Evolutionary conservation across 1,140 invertebrate genomes (phyloP), one percentile per base, ranked within the genome.

Genomic region (Branchinecta lindahli): DNA sequence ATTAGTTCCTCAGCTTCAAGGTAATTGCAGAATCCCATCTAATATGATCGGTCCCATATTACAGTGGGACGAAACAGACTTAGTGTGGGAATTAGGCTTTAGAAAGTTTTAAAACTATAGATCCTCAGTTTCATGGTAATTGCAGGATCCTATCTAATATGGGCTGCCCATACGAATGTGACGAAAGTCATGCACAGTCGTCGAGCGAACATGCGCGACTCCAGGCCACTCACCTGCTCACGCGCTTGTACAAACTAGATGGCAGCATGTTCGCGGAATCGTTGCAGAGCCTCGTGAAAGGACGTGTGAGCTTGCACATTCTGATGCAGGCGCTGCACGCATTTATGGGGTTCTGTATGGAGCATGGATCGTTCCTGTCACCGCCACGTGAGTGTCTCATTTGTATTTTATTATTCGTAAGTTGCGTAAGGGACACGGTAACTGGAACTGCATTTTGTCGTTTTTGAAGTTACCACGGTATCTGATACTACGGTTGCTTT

Each of bases 331-430:
- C 52, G 0, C 88, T 98, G 66, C 96, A 99, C 79, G 85, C 94
- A 7, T 94, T 96, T 75, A 84, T 96, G 52, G 93, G 92, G 18
- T 98, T 94, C 78, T 99, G 96, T 80, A 84, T 91, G 67, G 94
- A 97, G 79, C 90, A 91, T 44, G 85, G 85, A 72, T 85, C 87
- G 6, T 81, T 92, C 72, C 79, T 93, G 5, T 93, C 91, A 18
- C 91, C 91, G 21, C 80, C 90, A 76, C 91, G 90, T 92, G 82
- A 88, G 88, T 67, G 15, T n/a, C 45, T 10, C 66, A 45, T 66
- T 45, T n/a, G n/a, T 3, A n/a, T 68, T 7, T 66, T 68, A 47
- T 33, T 72, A 68, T 33, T 72, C 33, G 33, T 33, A 3, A 33
- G 33, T 33, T 33, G 33, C 33, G 33, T n/a, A n/a, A n/a, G n/a